Evolutionary conservation across 2,113 vertebrate genomes (phyloP).

Genomic region (Jaculus jaculus): DNA sequence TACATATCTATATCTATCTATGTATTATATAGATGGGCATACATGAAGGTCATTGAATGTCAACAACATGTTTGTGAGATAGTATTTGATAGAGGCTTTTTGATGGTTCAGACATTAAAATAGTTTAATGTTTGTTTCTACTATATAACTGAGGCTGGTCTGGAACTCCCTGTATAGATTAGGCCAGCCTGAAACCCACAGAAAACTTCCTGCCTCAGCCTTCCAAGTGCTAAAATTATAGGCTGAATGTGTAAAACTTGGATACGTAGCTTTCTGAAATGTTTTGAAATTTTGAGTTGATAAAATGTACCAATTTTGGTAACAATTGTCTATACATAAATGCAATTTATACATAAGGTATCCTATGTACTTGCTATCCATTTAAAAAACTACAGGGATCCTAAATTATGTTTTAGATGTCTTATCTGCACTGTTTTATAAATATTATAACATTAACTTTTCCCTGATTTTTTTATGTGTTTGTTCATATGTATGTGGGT

Average conservation of each 20-base stretch:
- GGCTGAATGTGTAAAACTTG: too few species aligned
- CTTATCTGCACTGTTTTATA: background rate
- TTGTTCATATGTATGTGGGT: too few species aligned
- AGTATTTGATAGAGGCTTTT: background rate
- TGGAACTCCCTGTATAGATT: background rate
- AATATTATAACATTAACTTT: background rate
- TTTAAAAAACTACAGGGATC: background rate
- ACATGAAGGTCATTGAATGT: too few species aligned
- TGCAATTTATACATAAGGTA: background rate
- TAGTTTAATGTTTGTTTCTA: background rate
- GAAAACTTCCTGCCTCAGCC: background rate
- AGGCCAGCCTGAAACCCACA: background rate
- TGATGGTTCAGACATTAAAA: background rate
- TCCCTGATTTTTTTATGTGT: background rate
- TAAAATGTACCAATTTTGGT: background rate
- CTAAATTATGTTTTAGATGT: slow-evolving; percentile 4
- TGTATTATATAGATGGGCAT: too few species aligned
- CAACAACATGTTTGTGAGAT: too few species aligned
- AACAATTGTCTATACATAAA: background rate
- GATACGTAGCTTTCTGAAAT: background rate
- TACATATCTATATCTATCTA: too few species aligned
- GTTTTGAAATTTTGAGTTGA: slow-evolving; percentile 15
- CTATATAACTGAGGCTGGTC: background rate
- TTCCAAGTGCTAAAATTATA: background rate
- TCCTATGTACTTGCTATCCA: background rate